Evolutionary conservation across 2,888 invertebrate species (phyloP).

Genomic region (Galeopsomyia nigrocyanea): DNA sequence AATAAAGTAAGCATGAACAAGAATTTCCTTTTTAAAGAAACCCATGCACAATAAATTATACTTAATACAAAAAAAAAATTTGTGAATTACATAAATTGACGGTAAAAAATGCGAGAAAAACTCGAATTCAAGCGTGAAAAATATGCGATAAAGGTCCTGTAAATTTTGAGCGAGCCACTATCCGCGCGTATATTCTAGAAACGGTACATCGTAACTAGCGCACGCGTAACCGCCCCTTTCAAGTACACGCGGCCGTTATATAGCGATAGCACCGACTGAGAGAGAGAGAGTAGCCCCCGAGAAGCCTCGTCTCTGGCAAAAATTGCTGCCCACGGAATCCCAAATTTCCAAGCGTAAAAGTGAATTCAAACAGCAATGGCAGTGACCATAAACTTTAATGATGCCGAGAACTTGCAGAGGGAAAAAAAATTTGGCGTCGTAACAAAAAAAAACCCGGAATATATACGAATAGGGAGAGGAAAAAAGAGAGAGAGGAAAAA

Average conservation of each 20-base stretch:
- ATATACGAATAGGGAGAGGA: neutral
- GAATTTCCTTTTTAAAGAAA: too few relatives aligned
- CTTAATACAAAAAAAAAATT: slow-evolving; percentile 7
- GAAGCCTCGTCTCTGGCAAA: neutral
- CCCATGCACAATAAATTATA: neutral
- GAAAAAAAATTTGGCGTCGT: neutral
- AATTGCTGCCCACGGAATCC: slow-evolving; percentile 12
- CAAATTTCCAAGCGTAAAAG: slow-evolving; percentile 10
- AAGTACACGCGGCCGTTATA: slow-evolving; percentile 29
- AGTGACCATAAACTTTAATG: slow-evolving; percentile 25
- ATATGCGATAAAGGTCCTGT: slow-evolving; percentile 4
- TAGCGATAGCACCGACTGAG: neutral
- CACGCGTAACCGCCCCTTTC: slow-evolving; percentile 30
- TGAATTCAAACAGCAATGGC: slow-evolving; percentile 5
- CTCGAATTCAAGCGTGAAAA: neutral
- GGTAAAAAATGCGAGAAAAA: too few relatives aligned
- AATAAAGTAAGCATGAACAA: too few relatives aligned
- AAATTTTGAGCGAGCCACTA: slow-evolving; percentile 24
- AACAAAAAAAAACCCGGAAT: too few relatives aligned
- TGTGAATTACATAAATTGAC: neutral
- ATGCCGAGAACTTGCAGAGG: neutral
- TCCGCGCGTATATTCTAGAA: slow-evolving; percentile 5
- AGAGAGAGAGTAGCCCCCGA: neutral
- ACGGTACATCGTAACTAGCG: slow-evolving; percentile 5
- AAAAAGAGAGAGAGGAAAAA: neutral